These are phyloP conservation scores for Furnarius figulus DNA, from an alignment of 2,113 vertebrate genomes.

Conservation along the genomic window DNA sequence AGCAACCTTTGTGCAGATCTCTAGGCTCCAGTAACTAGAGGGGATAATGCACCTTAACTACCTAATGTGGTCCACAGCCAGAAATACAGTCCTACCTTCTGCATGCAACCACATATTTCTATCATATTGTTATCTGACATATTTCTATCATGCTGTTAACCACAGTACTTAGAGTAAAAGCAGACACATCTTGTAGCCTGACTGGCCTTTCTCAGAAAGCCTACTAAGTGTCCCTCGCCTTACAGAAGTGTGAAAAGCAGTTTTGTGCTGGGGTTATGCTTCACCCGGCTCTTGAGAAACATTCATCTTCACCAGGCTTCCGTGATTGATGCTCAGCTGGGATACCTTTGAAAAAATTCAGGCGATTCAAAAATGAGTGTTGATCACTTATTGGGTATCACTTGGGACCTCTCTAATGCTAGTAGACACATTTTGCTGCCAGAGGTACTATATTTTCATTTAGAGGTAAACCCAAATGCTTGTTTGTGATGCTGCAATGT, in stretches of 20 bases:
- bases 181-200: fast-evolving
- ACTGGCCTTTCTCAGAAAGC: background rate
- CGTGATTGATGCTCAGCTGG: background rate
- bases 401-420: background rate
- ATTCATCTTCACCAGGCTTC: background rate
- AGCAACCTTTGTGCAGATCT: background rate
- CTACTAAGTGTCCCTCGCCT: background rate
- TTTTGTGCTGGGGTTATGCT: background rate
- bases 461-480: background rate
- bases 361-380: background rate
- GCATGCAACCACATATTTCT: background rate
- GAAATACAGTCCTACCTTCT: background rate
- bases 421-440: background rate
- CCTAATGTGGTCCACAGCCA: background rate
- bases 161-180: background rate
- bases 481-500: fast-evolving
- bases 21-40: background rate
- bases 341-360: background rate
- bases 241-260: background rate
- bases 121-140: background rate
- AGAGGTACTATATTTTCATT: background rate
- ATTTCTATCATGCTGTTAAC: background rate
- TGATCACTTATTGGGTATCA: background rate
- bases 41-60: background rate
- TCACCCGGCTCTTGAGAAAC: background rate